Percentiles rank a stretch among this genome's conserved stretches.
phyloP scores from a whole-genome alignment of 2,113 vertebrate genomes.

The Hippocampus zosterae region DNA sequence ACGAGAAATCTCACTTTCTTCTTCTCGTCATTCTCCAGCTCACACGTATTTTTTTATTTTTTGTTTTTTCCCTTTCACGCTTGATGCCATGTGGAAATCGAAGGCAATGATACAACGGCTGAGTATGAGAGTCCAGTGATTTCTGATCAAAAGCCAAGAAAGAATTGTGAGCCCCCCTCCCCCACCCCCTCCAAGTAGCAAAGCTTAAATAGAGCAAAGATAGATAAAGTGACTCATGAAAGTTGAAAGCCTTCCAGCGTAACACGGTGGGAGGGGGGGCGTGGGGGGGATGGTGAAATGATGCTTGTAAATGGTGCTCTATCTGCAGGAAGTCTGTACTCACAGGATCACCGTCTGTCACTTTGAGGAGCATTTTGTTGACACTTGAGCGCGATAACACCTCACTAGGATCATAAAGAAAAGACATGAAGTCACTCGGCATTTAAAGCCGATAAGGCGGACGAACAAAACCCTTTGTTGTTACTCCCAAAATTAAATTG shows the following conservation, averaged over 20 bases:
- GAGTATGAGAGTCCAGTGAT: not conserved
- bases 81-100: not conserved
- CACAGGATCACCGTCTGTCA: conserved; percentile 22
- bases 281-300: too few species aligned
- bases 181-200: too few species aligned
- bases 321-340: conserved; percentile 35
- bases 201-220: not conserved
- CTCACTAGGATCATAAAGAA: conserved; percentile 37
- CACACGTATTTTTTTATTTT: not conserved
- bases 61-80: not conserved
- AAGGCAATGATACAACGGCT: not conserved
- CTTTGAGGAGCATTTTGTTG: conserved; percentile 26
- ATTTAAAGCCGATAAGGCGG: conserved; percentile 45
- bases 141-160: not conserved
- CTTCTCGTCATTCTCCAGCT: not conserved
- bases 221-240: not conserved
- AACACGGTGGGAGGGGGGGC: too few species aligned
- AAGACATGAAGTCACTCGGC: conserved; percentile 28
- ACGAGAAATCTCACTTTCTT: conserved; percentile 13
- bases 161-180: too few species aligned
- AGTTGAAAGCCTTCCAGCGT: not conserved
- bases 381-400: conserved; percentile 36
- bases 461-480: conserved; percentile 5
- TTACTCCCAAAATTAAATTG: conserved; percentile 13
- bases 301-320: not conserved